These are phyloP conservation scores for Carcina quercana DNA, from an alignment of 2,888 invertebrate genomes.

Conservation along the genomic window DNA sequence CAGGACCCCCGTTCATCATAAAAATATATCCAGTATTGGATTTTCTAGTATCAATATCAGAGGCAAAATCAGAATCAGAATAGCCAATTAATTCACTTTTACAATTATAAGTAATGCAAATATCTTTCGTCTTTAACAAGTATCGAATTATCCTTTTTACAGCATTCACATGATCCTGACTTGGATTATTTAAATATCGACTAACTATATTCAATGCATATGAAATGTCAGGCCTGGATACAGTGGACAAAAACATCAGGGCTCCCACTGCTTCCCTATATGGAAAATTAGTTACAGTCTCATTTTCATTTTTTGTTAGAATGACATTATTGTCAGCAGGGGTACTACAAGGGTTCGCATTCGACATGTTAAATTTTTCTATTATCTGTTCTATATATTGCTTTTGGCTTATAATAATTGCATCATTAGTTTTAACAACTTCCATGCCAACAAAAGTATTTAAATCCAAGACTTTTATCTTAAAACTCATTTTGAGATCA, in stretches of 20 bases:
- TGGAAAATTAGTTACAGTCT: neutral
- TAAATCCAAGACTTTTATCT: no score
- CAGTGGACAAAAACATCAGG: conserved; percentile 1
- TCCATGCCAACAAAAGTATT: no score
- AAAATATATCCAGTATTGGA: conserved; percentile 1
- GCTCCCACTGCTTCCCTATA: conserved; percentile 2
- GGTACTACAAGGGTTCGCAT: no score
- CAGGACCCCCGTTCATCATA: conserved; percentile 17
- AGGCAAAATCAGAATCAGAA: conserved; percentile 1
- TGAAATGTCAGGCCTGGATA: conserved; percentile 4
- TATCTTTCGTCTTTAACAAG: neutral
- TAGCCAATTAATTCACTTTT: neutral
- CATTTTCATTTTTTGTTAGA: no score
- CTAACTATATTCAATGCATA: neutral
- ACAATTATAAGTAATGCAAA: neutral
- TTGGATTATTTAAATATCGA: neutral
- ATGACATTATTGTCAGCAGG: no score
- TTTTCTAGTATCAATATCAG: neutral
- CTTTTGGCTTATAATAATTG: no score
- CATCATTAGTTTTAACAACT: no score
- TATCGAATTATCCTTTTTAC: conserved; percentile 1
- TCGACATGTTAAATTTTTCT: no score
- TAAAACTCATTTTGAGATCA: no score
- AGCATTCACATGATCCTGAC: neutral
- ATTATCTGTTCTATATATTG: no score